Conservation (phyloP, 2,888 invertebrate species). For the Cheilosia vulpina region DNA sequence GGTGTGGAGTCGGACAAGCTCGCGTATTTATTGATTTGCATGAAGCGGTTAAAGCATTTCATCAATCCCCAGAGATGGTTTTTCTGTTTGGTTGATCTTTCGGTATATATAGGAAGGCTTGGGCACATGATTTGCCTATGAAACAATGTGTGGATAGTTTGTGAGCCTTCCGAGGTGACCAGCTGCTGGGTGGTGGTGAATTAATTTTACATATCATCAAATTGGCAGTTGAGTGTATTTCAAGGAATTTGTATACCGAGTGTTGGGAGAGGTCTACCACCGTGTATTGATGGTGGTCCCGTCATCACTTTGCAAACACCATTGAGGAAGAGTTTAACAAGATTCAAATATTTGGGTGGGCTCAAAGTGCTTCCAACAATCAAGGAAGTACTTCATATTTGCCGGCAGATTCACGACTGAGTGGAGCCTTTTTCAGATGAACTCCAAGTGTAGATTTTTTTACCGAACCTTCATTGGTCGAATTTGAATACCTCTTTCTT, state of each 20-base stretch:
- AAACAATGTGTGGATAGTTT: neutral
- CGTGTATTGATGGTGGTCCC: neutral
- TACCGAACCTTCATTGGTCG: no score
- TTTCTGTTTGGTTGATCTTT: constrained; percentile 30
- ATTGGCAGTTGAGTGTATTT: constrained; percentile 22
- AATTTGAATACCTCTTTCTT: no score
- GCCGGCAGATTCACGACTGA: no score
- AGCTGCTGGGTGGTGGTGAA: constrained; percentile 12
- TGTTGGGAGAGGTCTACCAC: constrained; percentile 1
- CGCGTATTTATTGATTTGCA: constrained; percentile 62
- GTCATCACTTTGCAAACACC: neutral
- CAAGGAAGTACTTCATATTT: no score
- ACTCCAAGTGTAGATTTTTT: no score
- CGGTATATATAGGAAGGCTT: constrained; percentile 11
- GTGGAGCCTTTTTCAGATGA: no score
- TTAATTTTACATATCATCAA: constrained; percentile 37
- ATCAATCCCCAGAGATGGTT: constrained; percentile 40
- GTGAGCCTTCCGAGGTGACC: constrained; percentile 10
- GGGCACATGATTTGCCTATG: neutral
- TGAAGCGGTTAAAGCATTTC: constrained; percentile 58
- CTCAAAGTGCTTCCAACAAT: no score
- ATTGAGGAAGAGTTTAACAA: no score
- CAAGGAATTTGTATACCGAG: neutral
- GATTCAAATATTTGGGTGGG: no score
- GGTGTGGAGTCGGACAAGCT: constrained; percentile 32